Base-by-base conservation (phyloP, 2,797 vertebrate species). In the Decapterus maruadsi region DNA sequence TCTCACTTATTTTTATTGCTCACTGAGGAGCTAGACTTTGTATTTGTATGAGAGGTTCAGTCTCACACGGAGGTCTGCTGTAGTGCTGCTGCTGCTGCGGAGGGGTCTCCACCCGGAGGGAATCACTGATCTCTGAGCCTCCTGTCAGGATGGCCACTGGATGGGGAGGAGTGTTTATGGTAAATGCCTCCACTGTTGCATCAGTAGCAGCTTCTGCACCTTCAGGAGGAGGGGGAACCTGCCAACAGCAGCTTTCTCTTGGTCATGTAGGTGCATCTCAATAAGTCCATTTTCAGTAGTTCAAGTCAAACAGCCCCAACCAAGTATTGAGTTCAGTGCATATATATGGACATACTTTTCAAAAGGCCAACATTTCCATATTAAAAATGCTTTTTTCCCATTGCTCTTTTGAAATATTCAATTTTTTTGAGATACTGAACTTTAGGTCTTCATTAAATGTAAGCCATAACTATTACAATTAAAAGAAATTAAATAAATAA, bases 41-140 rank as follows among this genome's bases (percentile, higher is more conserved):
- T 42, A 26, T 45, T 51, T 55, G 10, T 53, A 2, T 13, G 31
- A 46, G 36, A 19, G 7, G 7, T 42, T 73, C 62, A 46, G 7
- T 9, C 42, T 73, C 65, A 51, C 34, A 14, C 66, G 69, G 48
- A 0, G 42, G 1, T 69, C 62, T 62, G 8, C 8, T 8, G 56
- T 34, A 76, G 71, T 74, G 65, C 68, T 66, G 26, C 26, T 26
- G 26, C 26, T 26, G 72, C 72, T 79, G 71, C 34, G 29, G 48
- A 74, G 61, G 67, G 54, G 60, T 72, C 66, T 42, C 55, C 31
- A 4, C 46, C 68, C 69, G 8, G 57, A 57, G 63, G 69, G 69
- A 42, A 69, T 58, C 14, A 36, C 16, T 72, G 65, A 79, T 79
- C 72, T 60, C 54, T 36, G 31, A 34, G 62, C 46, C 48, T 63